Conservation (phyloP, 2,888 invertebrate species). For the Polydrusus tereticollis region DNA sequence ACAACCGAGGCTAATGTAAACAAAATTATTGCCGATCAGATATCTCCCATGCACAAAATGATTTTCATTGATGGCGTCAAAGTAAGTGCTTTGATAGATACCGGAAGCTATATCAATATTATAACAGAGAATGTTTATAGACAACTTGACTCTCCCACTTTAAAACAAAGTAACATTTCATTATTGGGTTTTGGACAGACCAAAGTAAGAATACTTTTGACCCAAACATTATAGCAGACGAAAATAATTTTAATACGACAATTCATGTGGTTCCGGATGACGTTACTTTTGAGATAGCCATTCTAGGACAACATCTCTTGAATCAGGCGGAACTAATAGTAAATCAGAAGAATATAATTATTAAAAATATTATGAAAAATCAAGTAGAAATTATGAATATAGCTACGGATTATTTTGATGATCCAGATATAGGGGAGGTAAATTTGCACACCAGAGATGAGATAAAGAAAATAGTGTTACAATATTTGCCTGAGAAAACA, state of each 20-base stretch:
- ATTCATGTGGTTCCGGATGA: no score
- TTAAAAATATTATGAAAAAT: constrained; percentile 14
- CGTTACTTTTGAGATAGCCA: no score
- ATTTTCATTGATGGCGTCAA: not conserved
- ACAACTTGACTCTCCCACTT: not conserved
- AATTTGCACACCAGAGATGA: not conserved
- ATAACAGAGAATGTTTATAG: constrained; percentile 31
- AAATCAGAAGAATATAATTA: constrained; percentile 13
- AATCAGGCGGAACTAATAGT: constrained; percentile 46
- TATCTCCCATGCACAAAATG: no score
- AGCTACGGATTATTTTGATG: constrained; percentile 1
- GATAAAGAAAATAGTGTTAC: no score
- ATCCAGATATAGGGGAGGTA: constrained; percentile 15
- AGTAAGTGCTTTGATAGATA: constrained; percentile 46
- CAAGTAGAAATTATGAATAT: not conserved
- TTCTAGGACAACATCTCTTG: constrained; percentile 44
- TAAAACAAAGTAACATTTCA: constrained; percentile 27
- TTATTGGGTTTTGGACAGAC: constrained; percentile 34
- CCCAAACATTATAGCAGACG: no score
- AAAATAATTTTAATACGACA: no score
- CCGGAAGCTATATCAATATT: constrained; percentile 46
- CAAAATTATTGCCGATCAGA: no score
- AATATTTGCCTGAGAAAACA: constrained; percentile 14
- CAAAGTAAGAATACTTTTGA: no score
- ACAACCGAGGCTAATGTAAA: no score